A percentile compares a stretch with the other conserved stretches of the same genome.
These are phyloP conservation scores for Asteroscopus sphinx DNA, from an alignment of 2,888 invertebrate genomes.

Conservation along the genomic window DNA sequence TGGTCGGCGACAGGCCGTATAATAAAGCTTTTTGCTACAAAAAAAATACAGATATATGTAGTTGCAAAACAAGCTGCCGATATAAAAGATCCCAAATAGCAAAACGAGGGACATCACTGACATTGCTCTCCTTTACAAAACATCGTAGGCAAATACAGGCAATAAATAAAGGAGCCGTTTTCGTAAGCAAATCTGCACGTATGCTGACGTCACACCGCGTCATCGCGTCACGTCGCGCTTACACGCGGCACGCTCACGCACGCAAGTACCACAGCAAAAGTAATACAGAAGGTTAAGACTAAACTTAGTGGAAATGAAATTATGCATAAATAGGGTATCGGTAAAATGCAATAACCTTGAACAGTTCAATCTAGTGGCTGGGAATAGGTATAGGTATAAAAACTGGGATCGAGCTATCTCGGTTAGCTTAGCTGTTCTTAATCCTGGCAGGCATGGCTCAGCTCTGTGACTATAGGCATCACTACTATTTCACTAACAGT, in stretches of 20 bases:
- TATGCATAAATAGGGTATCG: too few relatives aligned
- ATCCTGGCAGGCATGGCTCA: too few relatives aligned
- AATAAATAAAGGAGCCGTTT: slow-evolving; percentile 39
- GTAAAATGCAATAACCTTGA: too few relatives aligned
- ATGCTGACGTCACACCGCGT: slow-evolving; percentile 47
- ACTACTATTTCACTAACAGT: too few relatives aligned
- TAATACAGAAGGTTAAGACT: slow-evolving; percentile 19
- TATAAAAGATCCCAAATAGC: slow-evolving; percentile 19
- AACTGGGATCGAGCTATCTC: too few relatives aligned
- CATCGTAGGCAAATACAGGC: slow-evolving; percentile 52
- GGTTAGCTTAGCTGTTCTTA: too few relatives aligned
- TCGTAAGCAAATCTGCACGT: slow-evolving; percentile 46
- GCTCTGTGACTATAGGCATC: too few relatives aligned
- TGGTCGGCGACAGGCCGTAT: too few relatives aligned
- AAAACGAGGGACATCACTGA: slow-evolving; percentile 22
- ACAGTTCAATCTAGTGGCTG: too few relatives aligned
- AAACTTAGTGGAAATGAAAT: too few relatives aligned
- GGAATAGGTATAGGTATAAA: too few relatives aligned
- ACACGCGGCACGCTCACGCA: slow-evolving; percentile 37
- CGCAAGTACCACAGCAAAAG: neutral
- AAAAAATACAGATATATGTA: neutral
- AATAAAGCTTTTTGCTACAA: too few relatives aligned
- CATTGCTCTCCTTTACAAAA: slow-evolving; percentile 20
- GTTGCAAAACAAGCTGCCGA: neutral
- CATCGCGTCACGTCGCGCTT: slow-evolving; percentile 42